Evolutionary conservation across 1,140 invertebrate species (phyloP).

Genomic region (Cherax quadricarinatus): DNA sequence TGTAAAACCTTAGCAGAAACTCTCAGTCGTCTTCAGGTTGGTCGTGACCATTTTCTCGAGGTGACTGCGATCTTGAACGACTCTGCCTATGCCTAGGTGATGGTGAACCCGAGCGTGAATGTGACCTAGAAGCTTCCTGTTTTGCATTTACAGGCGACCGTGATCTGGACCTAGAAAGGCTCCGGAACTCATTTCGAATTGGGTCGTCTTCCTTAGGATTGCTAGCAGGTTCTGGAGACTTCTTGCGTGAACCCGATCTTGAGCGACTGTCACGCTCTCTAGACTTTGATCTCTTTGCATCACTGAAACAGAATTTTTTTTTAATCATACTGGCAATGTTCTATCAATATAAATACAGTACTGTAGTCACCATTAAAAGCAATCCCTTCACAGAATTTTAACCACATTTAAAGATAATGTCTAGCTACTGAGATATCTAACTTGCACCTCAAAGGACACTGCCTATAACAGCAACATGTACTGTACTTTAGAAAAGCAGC

Average conservation of each 20-base stretch:
- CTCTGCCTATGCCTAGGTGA: slow-evolving; percentile 11
- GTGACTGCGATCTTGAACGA: slow-evolving; percentile 43
- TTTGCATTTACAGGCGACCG: slow-evolving; percentile 2
- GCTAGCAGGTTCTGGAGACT: slow-evolving; percentile 25
- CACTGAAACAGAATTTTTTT: neutral
- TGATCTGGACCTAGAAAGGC: slow-evolving; percentile 21
- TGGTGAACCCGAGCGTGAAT: slow-evolving; percentile 32
- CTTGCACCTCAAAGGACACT: too few relatives aligned
- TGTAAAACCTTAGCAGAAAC: neutral
- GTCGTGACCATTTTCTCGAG: slow-evolving; percentile 58
- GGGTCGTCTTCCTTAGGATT: neutral
- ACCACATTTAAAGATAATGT: too few relatives aligned
- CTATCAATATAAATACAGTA: too few relatives aligned
- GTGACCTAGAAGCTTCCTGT: slow-evolving; percentile 15
- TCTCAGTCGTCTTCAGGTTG: neutral
- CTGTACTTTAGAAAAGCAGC: too few relatives aligned
- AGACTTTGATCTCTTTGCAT: slow-evolving; percentile 18
- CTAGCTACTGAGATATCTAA: too few relatives aligned
- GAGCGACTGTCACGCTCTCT: slow-evolving; percentile 25
- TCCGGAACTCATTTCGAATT: neutral
- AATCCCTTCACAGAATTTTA: too few relatives aligned
- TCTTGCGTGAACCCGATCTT: slow-evolving; percentile 10
- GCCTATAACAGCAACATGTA: too few relatives aligned
- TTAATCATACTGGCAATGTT: too few relatives aligned
- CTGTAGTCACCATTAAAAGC: too few relatives aligned